Evolutionary conservation across 1,140 invertebrate genomes (phyloP).

Genomic region (Anthonomus grandis): DNA sequence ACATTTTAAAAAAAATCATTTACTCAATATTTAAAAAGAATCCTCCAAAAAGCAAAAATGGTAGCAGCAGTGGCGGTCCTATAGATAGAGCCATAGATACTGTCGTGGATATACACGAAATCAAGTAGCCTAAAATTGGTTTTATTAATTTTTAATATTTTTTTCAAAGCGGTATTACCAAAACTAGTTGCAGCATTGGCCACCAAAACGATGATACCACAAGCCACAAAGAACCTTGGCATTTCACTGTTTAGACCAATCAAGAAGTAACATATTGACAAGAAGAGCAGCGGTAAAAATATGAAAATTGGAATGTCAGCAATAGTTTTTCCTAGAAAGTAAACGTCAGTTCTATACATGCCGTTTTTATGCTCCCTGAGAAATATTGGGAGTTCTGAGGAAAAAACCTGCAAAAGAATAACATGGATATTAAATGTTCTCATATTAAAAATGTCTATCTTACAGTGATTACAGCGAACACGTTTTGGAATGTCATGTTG

Average conservation of each 20-base stretch:
- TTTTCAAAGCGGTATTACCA: conserved; percentile 57
- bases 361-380: conserved; percentile 87
- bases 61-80: conserved; percentile 86
- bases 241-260: conserved; percentile 74
- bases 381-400: conserved; percentile 87
- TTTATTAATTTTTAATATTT: not conserved
- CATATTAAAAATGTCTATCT: conserved; percentile 45
- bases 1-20: too few species aligned
- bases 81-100: conserved; percentile 84
- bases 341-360: conserved; percentile 89
- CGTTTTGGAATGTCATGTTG: conserved; percentile 92
- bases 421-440: not conserved
- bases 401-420: conserved; percentile 75
- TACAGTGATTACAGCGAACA: conserved; percentile 85
- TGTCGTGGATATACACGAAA: conserved; percentile 78
- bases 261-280: conserved; percentile 82
- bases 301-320: conserved; percentile 83
- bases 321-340: conserved; percentile 88
- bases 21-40: conserved; percentile 92
- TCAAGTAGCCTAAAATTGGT: conserved; percentile 72
- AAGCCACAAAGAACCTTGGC: conserved; percentile 71
- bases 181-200: conserved; percentile 90
- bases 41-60: conserved; percentile 91
- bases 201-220: conserved; percentile 73
- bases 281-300: conserved; percentile 79